Evolutionary conservation across 2,797 vertebrate species (phyloP).

Genomic region (Podarcis siculus): DNA sequence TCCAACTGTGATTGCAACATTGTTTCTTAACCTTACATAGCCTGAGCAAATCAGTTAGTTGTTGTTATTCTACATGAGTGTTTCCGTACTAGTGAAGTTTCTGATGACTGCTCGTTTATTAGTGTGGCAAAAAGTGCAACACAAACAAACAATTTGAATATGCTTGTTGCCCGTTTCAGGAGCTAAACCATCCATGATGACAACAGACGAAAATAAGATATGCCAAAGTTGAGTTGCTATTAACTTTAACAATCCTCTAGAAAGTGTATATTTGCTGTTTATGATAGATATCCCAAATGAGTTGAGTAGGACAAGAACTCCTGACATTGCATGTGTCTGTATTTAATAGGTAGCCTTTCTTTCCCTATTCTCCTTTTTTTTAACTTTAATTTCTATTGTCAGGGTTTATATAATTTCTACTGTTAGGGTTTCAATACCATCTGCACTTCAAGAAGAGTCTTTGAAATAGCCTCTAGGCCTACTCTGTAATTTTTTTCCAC

Average conservation of each 20-base stretch:
- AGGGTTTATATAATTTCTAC: not conserved
- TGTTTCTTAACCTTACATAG: too few species aligned
- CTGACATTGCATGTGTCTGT: not conserved
- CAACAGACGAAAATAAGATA: not conserved
- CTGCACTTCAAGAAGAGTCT: not conserved
- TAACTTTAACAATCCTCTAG: not conserved
- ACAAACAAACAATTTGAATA: not conserved
- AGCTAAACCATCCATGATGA: not conserved
- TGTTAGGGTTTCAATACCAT: not conserved
- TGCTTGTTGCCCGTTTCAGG: too few species aligned
- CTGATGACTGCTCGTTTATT: not conserved
- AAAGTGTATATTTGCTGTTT: not conserved
- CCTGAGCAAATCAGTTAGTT: not conserved
- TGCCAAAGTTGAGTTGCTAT: not conserved
- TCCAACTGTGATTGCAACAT: not conserved
- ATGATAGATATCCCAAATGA: not conserved
- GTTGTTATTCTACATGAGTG: not conserved
- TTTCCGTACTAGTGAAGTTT: not conserved
- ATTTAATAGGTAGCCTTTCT: not conserved
- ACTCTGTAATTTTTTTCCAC: not conserved
- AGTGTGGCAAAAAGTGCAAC: not conserved
- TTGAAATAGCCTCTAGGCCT: not conserved
- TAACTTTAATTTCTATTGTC: not conserved
- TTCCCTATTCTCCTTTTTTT: not conserved
- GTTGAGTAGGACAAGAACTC: not conserved